These are phyloP conservation scores for Thymelicus acteon DNA, from an alignment of 2,888 invertebrate genomes.

Conservation along the genomic window DNA sequence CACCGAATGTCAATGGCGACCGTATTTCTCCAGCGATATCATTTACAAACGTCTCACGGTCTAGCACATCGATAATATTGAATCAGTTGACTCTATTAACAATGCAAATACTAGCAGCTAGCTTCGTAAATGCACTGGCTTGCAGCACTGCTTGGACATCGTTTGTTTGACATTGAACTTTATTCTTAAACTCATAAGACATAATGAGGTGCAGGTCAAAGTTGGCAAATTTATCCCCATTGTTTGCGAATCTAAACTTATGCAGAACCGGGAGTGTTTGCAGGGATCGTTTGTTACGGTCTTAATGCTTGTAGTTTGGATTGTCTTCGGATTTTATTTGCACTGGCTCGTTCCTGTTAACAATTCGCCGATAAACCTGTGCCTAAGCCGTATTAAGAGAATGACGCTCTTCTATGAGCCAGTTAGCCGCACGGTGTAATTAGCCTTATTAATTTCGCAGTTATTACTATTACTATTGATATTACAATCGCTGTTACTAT, in stretches of 20 bases:
- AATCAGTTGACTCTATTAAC: conserved; percentile 77
- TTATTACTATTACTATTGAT: too few species aligned
- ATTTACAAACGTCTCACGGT: conserved; percentile 50
- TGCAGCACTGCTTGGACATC: conserved; percentile 44
- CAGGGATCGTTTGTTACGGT: conserved; percentile 71
- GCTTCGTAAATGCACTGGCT: conserved; percentile 69
- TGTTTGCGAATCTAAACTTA: conserved; percentile 77
- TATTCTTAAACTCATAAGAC: conserved; percentile 37
- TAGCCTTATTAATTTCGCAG: background rate
- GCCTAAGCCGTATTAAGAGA: conserved; percentile 25
- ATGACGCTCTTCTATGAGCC: background rate
- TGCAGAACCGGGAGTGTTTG: conserved; percentile 72
- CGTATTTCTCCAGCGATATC: conserved; percentile 9
- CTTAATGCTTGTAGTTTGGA: conserved; percentile 72
- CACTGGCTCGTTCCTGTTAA: conserved; percentile 24
- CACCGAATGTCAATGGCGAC: background rate
- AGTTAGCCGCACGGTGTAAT: background rate
- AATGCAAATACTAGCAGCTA: conserved; percentile 73
- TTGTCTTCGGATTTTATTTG: conserved; percentile 62
- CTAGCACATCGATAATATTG: conserved; percentile 69
- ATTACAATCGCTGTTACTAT: too few species aligned
- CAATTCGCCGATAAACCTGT: conserved; percentile 18
- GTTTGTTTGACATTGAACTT: conserved; percentile 39
- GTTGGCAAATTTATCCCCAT: conserved; percentile 61
- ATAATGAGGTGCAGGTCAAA: conserved; percentile 40